Base-by-base conservation (phyloP, 2,797 vertebrate genomes). In the Gobio occitaniae region DNA sequence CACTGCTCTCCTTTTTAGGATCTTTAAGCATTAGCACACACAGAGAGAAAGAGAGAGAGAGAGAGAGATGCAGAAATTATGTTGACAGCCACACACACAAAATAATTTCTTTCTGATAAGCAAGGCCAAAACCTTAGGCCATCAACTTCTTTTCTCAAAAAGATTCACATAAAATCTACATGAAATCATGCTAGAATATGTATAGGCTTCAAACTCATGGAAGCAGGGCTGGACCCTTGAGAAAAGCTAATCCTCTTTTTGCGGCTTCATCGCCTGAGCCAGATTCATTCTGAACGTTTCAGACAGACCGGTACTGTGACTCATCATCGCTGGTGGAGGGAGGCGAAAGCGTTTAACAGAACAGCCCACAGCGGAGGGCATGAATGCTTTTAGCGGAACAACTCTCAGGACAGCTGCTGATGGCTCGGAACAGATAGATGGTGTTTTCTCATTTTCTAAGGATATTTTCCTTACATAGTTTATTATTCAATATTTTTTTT, bases 291-390 rank as follows among this genome's bases (percentile, higher is more conserved):
- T 65, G 80, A 86, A 52, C 76, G 19, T 83, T 78, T 78, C 56
- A 83, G 85, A 78, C 80, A 86, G 48, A 72, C 76, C 52, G 68
- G 76, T 44, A 79, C 75, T 66, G 70, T 86, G 85, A 86, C 75
- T 86, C 85, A 86, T 83, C 81, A 83, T 83, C 19, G 4, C 68
- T 79, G 68, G 81, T 65, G 54, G 59, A 83, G 85, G 81, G 85
- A 65, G 77, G 75, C 41, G 50, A 11, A 50, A 68, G 70, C 29
- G 4, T 84, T 65, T 72, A 75, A 75, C 70, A 76, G 82, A 84
- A 80, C 50, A 69, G 77, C 86, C 85, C 15, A 6, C 69, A 75
- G 77, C 10, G n/a, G 61, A 76, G 65, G 77, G 75, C 47, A 65
- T 25, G 36, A 48, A 78, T 65, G 47, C 8, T 4, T 56, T 78